A percentile compares a stretch with the other conserved stretches of the same genome.
These are phyloP conservation scores for Hemibagrus guttatus DNA, from an alignment of 2,797 vertebrate genomes.

Conservation along the genomic window DNA sequence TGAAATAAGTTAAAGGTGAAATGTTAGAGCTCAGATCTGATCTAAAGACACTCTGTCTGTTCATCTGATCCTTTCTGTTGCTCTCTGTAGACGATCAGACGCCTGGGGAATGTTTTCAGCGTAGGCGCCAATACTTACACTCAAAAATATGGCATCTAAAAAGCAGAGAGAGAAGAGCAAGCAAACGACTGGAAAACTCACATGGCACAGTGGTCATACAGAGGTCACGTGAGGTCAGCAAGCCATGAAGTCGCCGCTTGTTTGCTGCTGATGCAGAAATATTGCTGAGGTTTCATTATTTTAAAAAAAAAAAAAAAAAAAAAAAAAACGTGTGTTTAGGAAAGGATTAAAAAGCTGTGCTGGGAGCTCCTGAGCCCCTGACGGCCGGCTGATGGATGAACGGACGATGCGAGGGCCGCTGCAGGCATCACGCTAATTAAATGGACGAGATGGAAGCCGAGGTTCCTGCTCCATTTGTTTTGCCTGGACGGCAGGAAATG, in stretches of 20 bases:
- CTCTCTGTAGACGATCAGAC: too few relatives aligned
- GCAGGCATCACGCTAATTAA: conserved; percentile 40
- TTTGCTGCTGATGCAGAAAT: neutral
- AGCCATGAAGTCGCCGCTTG: neutral
- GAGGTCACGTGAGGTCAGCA: neutral
- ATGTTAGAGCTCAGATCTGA: too few relatives aligned
- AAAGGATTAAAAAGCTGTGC: conserved; percentile 40
- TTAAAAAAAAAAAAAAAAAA: neutral
- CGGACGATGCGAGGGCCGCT: conserved; percentile 8
- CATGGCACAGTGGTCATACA: neutral
- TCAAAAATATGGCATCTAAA: too few relatives aligned
- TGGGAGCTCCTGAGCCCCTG: conserved; percentile 20
- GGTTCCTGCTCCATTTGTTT: conserved; percentile 36
- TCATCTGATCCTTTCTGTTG: too few relatives aligned
- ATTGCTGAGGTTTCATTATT: neutral
- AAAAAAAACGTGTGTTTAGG: conserved; percentile 16
- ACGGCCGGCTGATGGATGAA: conserved; percentile 44
- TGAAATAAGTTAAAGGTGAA: too few relatives aligned
- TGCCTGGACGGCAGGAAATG: conserved; percentile 35
- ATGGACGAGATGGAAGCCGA: conserved; percentile 40
- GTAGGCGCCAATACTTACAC: too few relatives aligned
- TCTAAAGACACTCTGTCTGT: too few relatives aligned
- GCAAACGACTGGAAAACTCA: neutral
- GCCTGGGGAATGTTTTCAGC: too few relatives aligned
- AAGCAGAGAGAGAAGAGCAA: too few relatives aligned